phyloP scores from a whole-genome alignment of 37 sponge, comb jelly and placozoan species.

The Trichoplax adhaerens region DNA sequence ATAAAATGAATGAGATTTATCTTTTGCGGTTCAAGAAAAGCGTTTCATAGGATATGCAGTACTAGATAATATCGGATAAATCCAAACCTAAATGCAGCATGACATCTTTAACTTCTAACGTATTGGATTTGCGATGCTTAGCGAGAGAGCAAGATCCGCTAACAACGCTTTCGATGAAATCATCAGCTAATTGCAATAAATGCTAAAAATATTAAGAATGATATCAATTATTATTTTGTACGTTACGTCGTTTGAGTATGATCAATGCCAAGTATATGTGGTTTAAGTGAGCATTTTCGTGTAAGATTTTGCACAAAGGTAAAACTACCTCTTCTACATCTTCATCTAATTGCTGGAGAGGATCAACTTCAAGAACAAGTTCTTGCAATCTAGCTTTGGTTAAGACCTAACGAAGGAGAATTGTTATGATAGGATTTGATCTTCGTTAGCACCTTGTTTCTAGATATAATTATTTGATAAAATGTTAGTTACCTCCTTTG shows the following conservation, averaged over 20 bases:
- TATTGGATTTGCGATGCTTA: conserved; percentile 68
- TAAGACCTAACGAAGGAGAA: conserved; percentile 9
- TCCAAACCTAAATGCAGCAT: conserved; percentile 42
- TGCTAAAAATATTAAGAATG: conserved; percentile 14
- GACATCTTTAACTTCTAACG: conserved; percentile 60
- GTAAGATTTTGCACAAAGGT: neutral
- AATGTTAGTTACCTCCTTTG: too few species aligned
- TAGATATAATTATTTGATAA: too few species aligned
- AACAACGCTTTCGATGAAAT: conserved; percentile 79
- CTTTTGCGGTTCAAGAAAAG: too few species aligned
- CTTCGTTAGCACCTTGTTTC: too few species aligned
- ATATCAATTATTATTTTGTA: too few species aligned
- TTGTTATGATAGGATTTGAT: too few species aligned
- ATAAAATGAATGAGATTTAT: neutral
- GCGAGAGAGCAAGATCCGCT: conserved; percentile 66
- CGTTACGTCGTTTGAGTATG: too few species aligned
- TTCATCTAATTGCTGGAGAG: conserved; percentile 69
- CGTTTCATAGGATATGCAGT: too few species aligned
- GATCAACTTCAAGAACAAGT: conserved; percentile 62
- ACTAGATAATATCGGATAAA: too few species aligned
- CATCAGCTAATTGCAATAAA: conserved; percentile 79
- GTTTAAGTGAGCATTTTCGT: neutral
- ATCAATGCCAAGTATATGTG: too few species aligned
- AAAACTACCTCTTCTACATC: conserved; percentile 69
- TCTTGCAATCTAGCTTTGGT: conserved; percentile 51